Evolutionary conservation across 2,888 invertebrate genomes (phyloP).

Genomic region (Polylopha cassiicola): DNA sequence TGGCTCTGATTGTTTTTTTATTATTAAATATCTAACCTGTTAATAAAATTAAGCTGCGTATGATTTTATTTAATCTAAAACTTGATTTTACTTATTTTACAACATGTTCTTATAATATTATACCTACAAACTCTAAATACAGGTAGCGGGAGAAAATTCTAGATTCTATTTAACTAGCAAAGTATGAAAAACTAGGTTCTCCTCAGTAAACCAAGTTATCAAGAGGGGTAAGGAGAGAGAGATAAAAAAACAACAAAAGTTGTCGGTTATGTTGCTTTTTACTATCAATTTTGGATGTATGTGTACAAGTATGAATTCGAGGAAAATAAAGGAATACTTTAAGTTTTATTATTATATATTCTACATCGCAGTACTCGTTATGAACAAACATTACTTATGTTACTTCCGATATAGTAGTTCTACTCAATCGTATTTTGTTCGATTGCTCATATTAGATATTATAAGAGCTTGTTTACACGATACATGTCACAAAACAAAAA

Average conservation of each 20-base stretch:
- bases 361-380: slow-evolving; percentile 74
- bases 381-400: slow-evolving; percentile 74
- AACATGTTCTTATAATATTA: no score
- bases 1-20: no score
- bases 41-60: slow-evolving; percentile 1
- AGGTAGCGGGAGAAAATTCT: no score
- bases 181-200: no score
- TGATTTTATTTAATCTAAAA: slow-evolving; percentile 6
- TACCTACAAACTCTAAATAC: no score
- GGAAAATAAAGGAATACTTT: slow-evolving; percentile 75
- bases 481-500: slow-evolving; percentile 60
- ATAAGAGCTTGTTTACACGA: slow-evolving; percentile 59
- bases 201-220: no score
- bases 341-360: slow-evolving; percentile 70
- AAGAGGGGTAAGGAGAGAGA: slow-evolving; percentile 39
- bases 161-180: no score
- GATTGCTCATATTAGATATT: slow-evolving; percentile 59
- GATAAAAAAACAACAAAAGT: slow-evolving; percentile 63
- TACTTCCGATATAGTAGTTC: slow-evolving; percentile 70
- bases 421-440: slow-evolving; percentile 72
- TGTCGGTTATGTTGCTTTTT: slow-evolving; percentile 76
- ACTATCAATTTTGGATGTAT: slow-evolving; percentile 77
- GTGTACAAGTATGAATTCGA: slow-evolving; percentile 76
- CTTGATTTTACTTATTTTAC: slow-evolving; percentile 3
- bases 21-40: no score